Evolutionary conservation across 2,797 vertebrate genomes (phyloP).

Genomic region (Takifugu rubripes): DNA sequence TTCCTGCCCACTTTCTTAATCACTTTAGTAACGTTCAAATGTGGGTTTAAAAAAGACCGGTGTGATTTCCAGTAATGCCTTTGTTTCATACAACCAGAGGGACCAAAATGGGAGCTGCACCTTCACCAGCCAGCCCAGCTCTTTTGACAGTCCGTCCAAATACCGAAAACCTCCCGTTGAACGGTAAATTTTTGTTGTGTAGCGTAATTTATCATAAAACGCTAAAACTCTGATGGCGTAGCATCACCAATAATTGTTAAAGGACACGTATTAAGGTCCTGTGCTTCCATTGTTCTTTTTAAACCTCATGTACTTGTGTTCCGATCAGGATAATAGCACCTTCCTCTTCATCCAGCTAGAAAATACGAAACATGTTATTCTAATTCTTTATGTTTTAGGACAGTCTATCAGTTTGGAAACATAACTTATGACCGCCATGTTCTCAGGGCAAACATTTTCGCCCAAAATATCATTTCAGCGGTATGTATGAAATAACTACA

Average conservation of each 20-base stretch:
- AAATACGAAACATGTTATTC: neutral
- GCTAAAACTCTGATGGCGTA: neutral
- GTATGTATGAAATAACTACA: constrained; percentile 60
- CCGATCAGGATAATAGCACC: no score
- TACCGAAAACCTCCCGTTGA: constrained; percentile 64
- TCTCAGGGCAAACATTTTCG: constrained; percentile 85
- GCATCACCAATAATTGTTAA: neutral
- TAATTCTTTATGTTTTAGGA: constrained; percentile 56
- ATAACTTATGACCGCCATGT: constrained; percentile 92
- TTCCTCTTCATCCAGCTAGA: no score
- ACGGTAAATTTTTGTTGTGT: constrained; percentile 59
- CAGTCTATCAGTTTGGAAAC: constrained; percentile 70
- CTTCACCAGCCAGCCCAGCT: constrained; percentile 81
- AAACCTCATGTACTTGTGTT: no score
- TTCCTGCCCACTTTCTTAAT: neutral
- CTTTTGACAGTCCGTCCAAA: constrained; percentile 68
- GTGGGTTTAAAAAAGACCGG: neutral
- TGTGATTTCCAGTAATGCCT: constrained; percentile 39
- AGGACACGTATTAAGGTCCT: neutral
- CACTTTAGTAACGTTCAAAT: neutral
- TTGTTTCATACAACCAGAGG: constrained; percentile 51
- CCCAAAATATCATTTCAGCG: constrained; percentile 60
- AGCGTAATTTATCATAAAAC: neutral
- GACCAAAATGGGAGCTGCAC: constrained; percentile 66
- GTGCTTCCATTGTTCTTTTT: neutral